Evolutionary conservation across 1,140 invertebrate genomes (phyloP).

Genomic region (Ectropis grisescens): DNA sequence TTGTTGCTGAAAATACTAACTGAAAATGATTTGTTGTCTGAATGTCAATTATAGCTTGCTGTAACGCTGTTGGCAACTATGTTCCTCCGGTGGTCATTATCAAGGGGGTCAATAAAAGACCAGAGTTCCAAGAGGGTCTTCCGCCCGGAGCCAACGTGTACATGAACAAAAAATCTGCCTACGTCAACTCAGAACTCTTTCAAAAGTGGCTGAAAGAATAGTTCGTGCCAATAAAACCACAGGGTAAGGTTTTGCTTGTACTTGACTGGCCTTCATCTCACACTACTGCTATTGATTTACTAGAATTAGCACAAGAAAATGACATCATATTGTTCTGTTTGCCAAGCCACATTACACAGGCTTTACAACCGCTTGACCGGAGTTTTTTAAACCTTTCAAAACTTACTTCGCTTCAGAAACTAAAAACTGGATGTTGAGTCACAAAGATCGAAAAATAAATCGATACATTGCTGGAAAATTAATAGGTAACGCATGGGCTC

Average conservation of each 20-base stretch:
- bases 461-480: conserved; percentile 16
- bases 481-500: conserved; percentile 24
- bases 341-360: conserved; percentile 33
- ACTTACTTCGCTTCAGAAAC: conserved; percentile 16
- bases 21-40: conserved; percentile 30
- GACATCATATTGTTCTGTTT: conserved; percentile 35
- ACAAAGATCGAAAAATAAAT: conserved; percentile 18
- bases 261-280: conserved; percentile 40
- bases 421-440: conserved; percentile 16
- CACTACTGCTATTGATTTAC: conserved; percentile 16
- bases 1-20: conserved; percentile 23
- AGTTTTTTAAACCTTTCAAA: conserved; percentile 26
- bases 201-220: conserved; percentile 15
- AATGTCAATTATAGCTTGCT: conserved; percentile 41
- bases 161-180: conserved; percentile 37
- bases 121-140: conserved; percentile 31
- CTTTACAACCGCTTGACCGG: conserved; percentile 34
- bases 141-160: conserved; percentile 30
- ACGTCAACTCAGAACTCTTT: conserved; percentile 41
- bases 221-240: conserved; percentile 24
- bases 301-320: conserved; percentile 29
- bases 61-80: conserved; percentile 32
- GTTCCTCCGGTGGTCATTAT: conserved; percentile 25
- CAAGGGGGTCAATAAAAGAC: conserved; percentile 34
- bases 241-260: conserved; percentile 30